Percentiles rank a stretch among this genome's conserved stretches.
Conservation (phyloP, 2,113 vertebrate genomes). For the Plecturocebus donacophilus region DNA sequence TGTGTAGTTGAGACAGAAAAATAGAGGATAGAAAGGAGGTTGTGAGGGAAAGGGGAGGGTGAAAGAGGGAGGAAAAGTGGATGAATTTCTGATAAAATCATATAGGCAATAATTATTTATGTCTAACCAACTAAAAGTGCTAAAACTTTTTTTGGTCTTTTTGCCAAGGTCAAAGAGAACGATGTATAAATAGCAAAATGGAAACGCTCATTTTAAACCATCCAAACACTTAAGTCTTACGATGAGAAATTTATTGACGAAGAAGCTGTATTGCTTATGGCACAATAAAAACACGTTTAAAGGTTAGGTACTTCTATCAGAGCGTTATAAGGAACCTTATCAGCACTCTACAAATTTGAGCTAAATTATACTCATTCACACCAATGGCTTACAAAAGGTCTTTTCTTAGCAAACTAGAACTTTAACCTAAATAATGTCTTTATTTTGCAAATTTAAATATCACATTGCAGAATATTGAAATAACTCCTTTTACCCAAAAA, state of each 20-base stretch:
- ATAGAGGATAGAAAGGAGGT: neutral
- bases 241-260: conserved; percentile 56
- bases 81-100: neutral
- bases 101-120: conserved; percentile 18
- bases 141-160: neutral
- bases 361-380: conserved; percentile 22
- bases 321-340: neutral
- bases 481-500: conserved; percentile 46
- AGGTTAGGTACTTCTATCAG: conserved; percentile 40
- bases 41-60: no score
- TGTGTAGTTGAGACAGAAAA: neutral
- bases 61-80: neutral
- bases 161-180: conserved; percentile 68
- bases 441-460: conserved; percentile 26
- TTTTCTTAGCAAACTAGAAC: neutral
- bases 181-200: conserved; percentile 46
- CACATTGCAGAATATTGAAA: conserved; percentile 29
- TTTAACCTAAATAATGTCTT: conserved; percentile 64
- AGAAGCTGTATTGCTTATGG: conserved; percentile 45
- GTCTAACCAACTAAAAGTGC: conserved; percentile 9
- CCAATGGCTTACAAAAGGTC: neutral
- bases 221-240: conserved; percentile 58
- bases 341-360: conserved; percentile 40
- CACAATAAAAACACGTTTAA: conserved; percentile 61
- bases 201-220: conserved; percentile 20